phyloP scores from a whole-genome alignment of 2,113 vertebrate species.

The Stigmatopora argus region DNA sequence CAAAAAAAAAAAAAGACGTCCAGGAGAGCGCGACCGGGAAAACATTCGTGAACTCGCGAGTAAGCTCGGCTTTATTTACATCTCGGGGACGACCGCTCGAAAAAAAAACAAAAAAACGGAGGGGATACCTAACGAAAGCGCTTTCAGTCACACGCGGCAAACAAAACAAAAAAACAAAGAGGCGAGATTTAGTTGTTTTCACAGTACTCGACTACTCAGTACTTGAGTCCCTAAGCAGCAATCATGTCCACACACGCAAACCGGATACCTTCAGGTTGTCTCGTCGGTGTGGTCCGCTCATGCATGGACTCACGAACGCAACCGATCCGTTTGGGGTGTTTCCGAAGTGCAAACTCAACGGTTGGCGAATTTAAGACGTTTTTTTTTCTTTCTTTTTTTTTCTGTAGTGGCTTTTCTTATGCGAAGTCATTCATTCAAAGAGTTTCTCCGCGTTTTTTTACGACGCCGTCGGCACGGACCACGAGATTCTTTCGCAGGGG shows the following conservation, averaged over 20 bases:
- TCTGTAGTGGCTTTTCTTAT: slow-evolving; percentile 22
- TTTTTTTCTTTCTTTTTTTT: slow-evolving; percentile 16
- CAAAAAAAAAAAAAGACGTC: slow-evolving; percentile 41
- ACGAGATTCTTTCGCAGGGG: slow-evolving; percentile 20
- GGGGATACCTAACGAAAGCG: slow-evolving; percentile 29
- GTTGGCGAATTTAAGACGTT: slow-evolving; percentile 24
- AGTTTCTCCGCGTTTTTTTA: slow-evolving; percentile 16
- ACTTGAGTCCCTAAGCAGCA: slow-evolving; percentile 40
- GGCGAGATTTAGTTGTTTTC: slow-evolving; percentile 29
- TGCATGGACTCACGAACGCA: slow-evolving; percentile 34
- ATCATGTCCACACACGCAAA: slow-evolving; percentile 37
- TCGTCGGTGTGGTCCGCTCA: slow-evolving; percentile 30
- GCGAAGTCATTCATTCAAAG: slow-evolving; percentile 10
- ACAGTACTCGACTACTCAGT: slow-evolving; percentile 55
- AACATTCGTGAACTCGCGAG: background rate
- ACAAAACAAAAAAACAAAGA: slow-evolving; percentile 19
- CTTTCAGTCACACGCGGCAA: slow-evolving; percentile 24
- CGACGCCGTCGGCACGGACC: slow-evolving; percentile 30
- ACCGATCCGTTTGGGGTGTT: slow-evolving; percentile 9
- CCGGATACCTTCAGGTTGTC: slow-evolving; percentile 28
- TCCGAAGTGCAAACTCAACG: slow-evolving; percentile 1
- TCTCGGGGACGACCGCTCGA: slow-evolving; percentile 22
- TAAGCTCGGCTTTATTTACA: slow-evolving; percentile 45
- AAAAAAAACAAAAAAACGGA: slow-evolving; percentile 33
- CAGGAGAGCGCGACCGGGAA: slow-evolving; percentile 27